These are phyloP conservation scores for Erebia epiphron DNA, from an alignment of 2,888 invertebrate species.

Conservation along the genomic window DNA sequence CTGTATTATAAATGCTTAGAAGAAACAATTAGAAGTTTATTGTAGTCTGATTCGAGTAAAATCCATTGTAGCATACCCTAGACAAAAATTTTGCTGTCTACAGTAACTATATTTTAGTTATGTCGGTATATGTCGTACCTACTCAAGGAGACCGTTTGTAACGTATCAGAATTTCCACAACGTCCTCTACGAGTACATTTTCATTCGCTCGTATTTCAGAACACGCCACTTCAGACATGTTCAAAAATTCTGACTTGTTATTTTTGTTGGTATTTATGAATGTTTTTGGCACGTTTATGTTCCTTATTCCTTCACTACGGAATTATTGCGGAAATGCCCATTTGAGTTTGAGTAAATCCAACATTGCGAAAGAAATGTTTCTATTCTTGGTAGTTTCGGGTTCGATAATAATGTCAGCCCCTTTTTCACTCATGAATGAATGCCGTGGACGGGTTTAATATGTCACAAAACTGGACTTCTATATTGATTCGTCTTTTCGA, in stretches of 20 bases:
- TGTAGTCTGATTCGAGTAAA: conserved; percentile 7
- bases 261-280: not conserved
- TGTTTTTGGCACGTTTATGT: not conserved
- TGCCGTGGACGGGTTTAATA: not conserved
- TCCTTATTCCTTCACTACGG: not conserved
- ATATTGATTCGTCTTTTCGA: not conserved
- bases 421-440: not conserved
- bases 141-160: not conserved
- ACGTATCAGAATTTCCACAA: not conserved
- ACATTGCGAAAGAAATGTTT: not conserved
- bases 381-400: not conserved
- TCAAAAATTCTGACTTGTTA: not conserved
- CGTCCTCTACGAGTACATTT: not conserved
- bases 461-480: not conserved
- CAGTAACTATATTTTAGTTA: not conserved
- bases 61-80: not conserved
- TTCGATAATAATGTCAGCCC: conserved; percentile 2
- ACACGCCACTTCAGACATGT: not conserved
- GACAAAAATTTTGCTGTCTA: not conserved
- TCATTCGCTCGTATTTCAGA: not conserved
- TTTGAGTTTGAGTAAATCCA: not conserved
- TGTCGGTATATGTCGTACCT: not conserved
- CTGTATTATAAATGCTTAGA: conserved; percentile 19
- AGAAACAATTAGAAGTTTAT: conserved; percentile 18
- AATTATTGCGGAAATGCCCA: not conserved